Evolutionary conservation across 1,140 invertebrate genomes (phyloP).

Genomic region (fruit fly (Drosophila melanogaster)): DNA sequence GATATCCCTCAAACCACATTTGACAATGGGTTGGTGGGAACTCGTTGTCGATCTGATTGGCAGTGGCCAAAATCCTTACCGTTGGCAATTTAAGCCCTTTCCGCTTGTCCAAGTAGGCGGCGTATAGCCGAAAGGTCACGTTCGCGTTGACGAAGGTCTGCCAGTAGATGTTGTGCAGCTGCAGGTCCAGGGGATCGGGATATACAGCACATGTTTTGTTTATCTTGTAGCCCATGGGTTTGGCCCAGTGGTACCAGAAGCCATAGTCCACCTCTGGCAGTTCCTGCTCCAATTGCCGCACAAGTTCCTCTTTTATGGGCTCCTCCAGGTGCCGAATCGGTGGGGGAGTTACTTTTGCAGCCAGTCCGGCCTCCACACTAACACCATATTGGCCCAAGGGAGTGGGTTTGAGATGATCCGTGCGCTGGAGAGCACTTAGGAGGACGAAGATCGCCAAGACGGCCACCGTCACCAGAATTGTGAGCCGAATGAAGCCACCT

Average conservation of each 20-base stretch:
- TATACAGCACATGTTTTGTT: conserved; percentile 48
- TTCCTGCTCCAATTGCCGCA: conserved; percentile 52
- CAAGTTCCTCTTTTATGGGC: conserved; percentile 50
- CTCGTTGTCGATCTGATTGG: conserved; percentile 91
- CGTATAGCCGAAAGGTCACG: conserved; percentile 94
- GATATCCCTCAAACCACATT: conserved; percentile 93
- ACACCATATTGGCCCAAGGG: no score
- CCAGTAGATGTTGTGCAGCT: conserved; percentile 87
- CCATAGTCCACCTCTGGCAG: conserved; percentile 68
- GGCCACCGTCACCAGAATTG: conserved; percentile 26
- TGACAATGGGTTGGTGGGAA: conserved; percentile 91
- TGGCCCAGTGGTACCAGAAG: conserved; percentile 50
- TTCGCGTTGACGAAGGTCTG: conserved; percentile 91
- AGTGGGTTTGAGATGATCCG: conserved; percentile 2
- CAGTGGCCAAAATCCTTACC: conserved; percentile 93
- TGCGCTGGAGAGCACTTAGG: conserved; percentile 26
- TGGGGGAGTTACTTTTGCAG: conserved; percentile 10
- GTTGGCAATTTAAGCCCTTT: conserved; percentile 88
- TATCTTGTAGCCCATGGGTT: conserved; percentile 30
- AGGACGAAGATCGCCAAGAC: conserved; percentile 45
- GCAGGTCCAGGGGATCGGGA: conserved; percentile 55
- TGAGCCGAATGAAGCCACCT: conserved; percentile 38
- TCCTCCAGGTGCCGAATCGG: conserved; percentile 14
- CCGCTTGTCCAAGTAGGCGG: conserved; percentile 94
- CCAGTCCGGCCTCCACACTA: no score